A percentile compares a stretch with the other conserved stretches of the same genome.
Evolutionary conservation across 1,140 invertebrate genomes (phyloP).

Genomic region (Polyergus mexicanus): DNA sequence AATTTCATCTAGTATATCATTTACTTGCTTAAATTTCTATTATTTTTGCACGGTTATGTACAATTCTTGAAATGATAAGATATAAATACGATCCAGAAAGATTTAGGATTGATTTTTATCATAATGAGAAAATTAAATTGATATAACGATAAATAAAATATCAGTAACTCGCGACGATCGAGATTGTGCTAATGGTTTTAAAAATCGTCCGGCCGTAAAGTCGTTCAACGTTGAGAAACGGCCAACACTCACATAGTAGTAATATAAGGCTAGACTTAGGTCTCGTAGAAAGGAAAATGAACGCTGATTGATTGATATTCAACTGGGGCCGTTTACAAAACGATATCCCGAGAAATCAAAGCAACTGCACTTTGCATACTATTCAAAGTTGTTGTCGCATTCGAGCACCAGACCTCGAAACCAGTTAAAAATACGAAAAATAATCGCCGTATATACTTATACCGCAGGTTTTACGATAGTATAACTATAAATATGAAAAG

Average conservation of each 20-base stretch:
- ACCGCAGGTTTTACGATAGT: neutral
- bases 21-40: constrained; percentile 50
- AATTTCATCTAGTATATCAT: constrained; percentile 24
- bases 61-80: neutral
- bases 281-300: constrained; percentile 72
- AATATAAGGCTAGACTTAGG: constrained; percentile 17
- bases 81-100: constrained; percentile 7
- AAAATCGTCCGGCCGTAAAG: constrained; percentile 20
- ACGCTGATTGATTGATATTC: constrained; percentile 73
- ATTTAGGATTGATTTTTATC: constrained; percentile 25
- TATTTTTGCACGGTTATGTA: constrained; percentile 5
- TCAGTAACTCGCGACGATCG: neutral
- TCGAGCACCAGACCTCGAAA: neutral
- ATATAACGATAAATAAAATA: constrained; percentile 15
- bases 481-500: neutral
- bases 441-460: constrained; percentile 13
- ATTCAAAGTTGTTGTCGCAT: constrained; percentile 11
- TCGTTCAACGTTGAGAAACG: neutral
- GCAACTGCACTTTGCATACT: constrained; percentile 39
- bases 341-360: constrained; percentile 61
- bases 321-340: constrained; percentile 55
- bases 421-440: constrained; percentile 1
- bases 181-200: constrained; percentile 14
- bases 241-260: constrained; percentile 17
- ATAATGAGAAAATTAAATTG: neutral